A percentile compares a stretch with the other conserved stretches of the same genome.
phyloP scores from a whole-genome alignment of 1,140 invertebrate species.

The Zaprionus camerounensis region DNA sequence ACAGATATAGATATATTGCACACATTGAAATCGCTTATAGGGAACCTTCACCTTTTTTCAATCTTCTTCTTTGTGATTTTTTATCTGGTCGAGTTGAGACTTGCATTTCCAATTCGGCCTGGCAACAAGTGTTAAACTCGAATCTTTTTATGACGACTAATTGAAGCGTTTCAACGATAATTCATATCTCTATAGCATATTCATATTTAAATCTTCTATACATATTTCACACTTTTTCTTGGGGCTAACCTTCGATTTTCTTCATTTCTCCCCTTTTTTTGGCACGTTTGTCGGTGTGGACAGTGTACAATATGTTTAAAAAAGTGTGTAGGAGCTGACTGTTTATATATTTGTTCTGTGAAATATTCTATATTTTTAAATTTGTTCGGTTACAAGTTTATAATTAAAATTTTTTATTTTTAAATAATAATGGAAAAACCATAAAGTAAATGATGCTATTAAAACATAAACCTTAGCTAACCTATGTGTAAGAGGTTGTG shows the following conservation, averaged over 20 bases:
- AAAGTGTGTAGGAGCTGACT: slow-evolving; percentile 28
- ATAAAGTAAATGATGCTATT: not conserved
- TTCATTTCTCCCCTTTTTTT: slow-evolving; percentile 27
- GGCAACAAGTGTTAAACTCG: slow-evolving; percentile 17
- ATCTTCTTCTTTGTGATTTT: slow-evolving; percentile 31
- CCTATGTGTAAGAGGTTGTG: too few relatives aligned
- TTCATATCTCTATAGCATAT: not conserved
- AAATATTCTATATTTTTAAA: not conserved
- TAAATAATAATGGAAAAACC: too few relatives aligned
- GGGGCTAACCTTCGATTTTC: slow-evolving; percentile 38
- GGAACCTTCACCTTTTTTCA: slow-evolving; percentile 51
- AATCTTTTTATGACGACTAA: not conserved
- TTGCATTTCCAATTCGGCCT: slow-evolving; percentile 17
- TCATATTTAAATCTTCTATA: slow-evolving; percentile 1
- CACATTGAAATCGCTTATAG: slow-evolving; percentile 7
- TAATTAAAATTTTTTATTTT: not conserved
- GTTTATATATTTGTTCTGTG: not conserved
- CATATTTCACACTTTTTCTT: slow-evolving; percentile 16
- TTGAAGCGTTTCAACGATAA: not conserved
- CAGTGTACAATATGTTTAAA: slow-evolving; percentile 47
- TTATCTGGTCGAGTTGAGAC: slow-evolving; percentile 17
- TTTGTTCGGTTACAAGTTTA: not conserved
- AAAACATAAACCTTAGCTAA: not conserved
- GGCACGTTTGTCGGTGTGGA: slow-evolving; percentile 31
- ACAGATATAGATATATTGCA: not conserved